These are phyloP conservation scores for Beris morrisii DNA, from an alignment of 2,888 invertebrate genomes.

Conservation along the genomic window DNA sequence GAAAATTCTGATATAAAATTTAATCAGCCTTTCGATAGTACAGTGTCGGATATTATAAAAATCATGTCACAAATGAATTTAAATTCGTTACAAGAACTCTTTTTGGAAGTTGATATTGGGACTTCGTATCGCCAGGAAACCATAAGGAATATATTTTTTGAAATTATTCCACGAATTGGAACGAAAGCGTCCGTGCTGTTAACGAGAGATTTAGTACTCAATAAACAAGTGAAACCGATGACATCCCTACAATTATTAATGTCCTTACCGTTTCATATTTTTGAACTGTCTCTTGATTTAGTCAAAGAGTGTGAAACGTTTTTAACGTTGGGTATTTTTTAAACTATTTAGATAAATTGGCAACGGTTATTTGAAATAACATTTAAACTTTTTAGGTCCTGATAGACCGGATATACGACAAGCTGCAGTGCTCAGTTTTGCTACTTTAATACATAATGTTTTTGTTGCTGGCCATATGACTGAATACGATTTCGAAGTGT, in stretches of 20 bases:
- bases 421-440: conserved; percentile 70
- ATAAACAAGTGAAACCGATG: conserved; percentile 65
- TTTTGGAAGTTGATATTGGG: conserved; percentile 64
- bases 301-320: conserved; percentile 63
- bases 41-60: conserved; percentile 53
- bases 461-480: conserved; percentile 59
- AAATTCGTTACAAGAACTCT: conserved; percentile 56
- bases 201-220: conserved; percentile 65
- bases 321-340: conserved; percentile 50
- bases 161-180: conserved; percentile 70
- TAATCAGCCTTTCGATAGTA: conserved; percentile 54
- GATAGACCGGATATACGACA: conserved; percentile 62
- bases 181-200: conserved; percentile 67
- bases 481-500: conserved; percentile 69
- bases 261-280: conserved; percentile 71
- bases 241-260: conserved; percentile 67
- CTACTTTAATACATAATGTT: conserved; percentile 68
- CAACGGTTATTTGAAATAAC: neutral
- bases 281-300: conserved; percentile 59
- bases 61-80: conserved; percentile 54
- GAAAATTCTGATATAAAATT: conserved; percentile 54
- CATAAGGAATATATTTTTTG: conserved; percentile 71
- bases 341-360: conserved; percentile 7
- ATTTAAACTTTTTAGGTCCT: conserved; percentile 44
- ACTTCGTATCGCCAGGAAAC: conserved; percentile 77